phyloP scores from a whole-genome alignment of 2,113 vertebrate species.

The Neogale vison region DNA sequence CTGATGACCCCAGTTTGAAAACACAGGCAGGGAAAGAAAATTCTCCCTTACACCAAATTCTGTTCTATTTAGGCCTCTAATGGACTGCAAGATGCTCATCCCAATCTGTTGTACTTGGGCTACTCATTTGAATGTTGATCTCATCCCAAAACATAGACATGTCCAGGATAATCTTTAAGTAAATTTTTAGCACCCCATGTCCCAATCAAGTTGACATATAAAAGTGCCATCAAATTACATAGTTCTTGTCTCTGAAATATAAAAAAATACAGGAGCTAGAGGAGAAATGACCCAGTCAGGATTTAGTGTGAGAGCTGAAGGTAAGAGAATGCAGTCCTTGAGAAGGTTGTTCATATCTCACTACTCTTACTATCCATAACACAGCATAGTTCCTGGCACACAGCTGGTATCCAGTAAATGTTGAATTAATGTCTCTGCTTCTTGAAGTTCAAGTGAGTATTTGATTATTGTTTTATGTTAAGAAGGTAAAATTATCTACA shows the following conservation, averaged over 20 bases:
- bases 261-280: not conserved
- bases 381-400: not conserved
- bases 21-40: not conserved
- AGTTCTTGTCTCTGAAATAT: not conserved
- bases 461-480: slow-evolving; percentile 1
- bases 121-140: not conserved
- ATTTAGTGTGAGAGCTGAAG: not conserved
- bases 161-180: not conserved
- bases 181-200: not conserved
- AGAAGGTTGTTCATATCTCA: not conserved
- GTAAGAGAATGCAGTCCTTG: not conserved
- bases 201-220: not conserved
- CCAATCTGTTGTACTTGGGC: not conserved
- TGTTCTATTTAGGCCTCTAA: not conserved
- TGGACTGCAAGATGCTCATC: not conserved
- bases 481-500: not conserved
- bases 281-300: not conserved
- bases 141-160: not conserved
- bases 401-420: not conserved
- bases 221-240: not conserved
- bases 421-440: not conserved
- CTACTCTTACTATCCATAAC: not conserved
- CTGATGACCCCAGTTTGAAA: not conserved
- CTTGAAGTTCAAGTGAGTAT: not conserved
- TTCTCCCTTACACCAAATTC: not conserved